Base-by-base conservation (phyloP, 2,888 invertebrate species). In the Cryptocephalus moraei region DNA sequence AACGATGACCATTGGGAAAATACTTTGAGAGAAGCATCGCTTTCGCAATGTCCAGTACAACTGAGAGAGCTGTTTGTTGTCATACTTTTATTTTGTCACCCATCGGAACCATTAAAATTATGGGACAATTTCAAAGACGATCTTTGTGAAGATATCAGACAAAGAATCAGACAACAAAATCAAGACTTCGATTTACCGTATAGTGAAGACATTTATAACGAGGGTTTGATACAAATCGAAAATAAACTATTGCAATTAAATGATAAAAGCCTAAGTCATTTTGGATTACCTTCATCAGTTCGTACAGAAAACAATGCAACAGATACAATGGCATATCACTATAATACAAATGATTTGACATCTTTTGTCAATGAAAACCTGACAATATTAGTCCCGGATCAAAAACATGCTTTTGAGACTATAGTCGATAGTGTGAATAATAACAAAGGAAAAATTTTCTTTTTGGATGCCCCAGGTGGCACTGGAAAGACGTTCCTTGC, bases 1-100 rank as follows among this genome's bases (percentile, higher is more conserved):
- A n/a, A 39, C 39, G 39, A 39, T 39, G 11, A 39, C 11, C 39
- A 39, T 39, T 39, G 39, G 39, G 39, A 39, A 8, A 39, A 39
- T 39, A 39, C 39, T 39, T 13, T 39, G 39, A 39, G 11, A 39
- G 39, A 39, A 39, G 39, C 39, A 9, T 39, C 39, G 11, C n/a
- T 39, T 39, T 39, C 9, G 11, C 39, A 39, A 11, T 39, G 39
- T 11, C 39, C 8, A 39, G 9, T 11, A 39, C 9, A 39, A 39
- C 8, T 39, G 39, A 39, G 39, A 39, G 39, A 39, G 39, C 12
- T 39, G 39, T 39, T 39, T 39, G 34, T 39, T 8, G 39, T 39
- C 11, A 39, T 39, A 39, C 11, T 39, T 11, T 39, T 39, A 39
- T 39, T 39, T 39, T 39, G 39, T 39, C 39, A 39, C 11, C 39